Evolutionary conservation across 2,888 invertebrate genomes (phyloP), one percentile per base, ranked within the genome.

Genomic region (Leuctra nigra): DNA sequence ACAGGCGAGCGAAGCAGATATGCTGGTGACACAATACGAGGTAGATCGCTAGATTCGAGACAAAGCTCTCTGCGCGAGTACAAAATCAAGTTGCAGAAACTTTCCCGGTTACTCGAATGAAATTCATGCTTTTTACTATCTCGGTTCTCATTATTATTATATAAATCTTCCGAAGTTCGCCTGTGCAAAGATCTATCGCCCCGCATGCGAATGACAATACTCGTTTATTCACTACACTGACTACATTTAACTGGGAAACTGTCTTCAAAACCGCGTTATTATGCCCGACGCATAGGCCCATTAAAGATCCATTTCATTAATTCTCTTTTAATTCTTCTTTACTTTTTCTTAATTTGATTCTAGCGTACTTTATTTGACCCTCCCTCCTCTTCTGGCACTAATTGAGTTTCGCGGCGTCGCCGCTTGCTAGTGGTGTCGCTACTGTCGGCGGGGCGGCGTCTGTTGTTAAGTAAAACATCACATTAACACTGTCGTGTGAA

Each of bases 41-140:
- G 52, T n/a, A 1, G 25, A 16, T 33, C 25, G 1, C 50, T 24
- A 4, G 39, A 24, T 20, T 39, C 41, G 54, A 54, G 54, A 54
- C 54, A 54, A 54, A 24, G 41, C 39, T 1, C 38, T 16, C 39
- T n/a, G n/a, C 25, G 39, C 13, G n/a, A 13, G 13, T 24, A 16
- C 18, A 54, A 25, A 57, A 57, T 35, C 52, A 25, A 39, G 53
- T 41, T 39, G 44, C 24, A 53, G 41, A 53, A 53, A 57, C 57
- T 57, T 55, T 33, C 33, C 35, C 13, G 23, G 22, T 14, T 33
- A 38, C 53, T 36, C 16, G 20, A 41, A 53, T 35, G 53, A 46
- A 53, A 53, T 44, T 25, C 44, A 18, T 20, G 24, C 35, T 25
- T 55, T 48, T 50, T 48, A 24, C 23, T 29, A 25, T 55, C 13